Evolutionary conservation across 2,888 invertebrate genomes (phyloP), one percentile per base, ranked within the genome.

Genomic region (Liposcelis brunnea): DNA sequence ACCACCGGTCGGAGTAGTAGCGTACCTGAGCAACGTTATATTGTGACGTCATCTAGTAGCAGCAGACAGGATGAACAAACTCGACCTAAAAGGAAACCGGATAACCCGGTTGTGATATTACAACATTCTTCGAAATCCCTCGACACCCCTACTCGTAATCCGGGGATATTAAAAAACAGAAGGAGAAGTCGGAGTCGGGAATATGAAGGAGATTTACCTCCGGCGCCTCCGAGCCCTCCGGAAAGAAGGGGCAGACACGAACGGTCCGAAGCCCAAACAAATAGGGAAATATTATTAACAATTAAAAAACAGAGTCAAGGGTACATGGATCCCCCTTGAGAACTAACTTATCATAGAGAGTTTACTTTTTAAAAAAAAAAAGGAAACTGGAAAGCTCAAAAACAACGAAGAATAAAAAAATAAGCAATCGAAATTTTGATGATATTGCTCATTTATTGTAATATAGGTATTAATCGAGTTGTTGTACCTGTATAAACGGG

Each of bases 221-320:
- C 40, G 5, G 40, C 40, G 3, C 40, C 40, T n/a, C 40, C 40
- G 7, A 40, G 40, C 40, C 40, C 40, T n/a, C 15, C 14, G 15
- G 15, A 35, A 35, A 40, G 40, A 21, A 26, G 26, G 26, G 8
- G 26, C 8, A 26, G 26, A 8, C 26, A 26, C 26, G 40, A 40
- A 16, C 19, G 18, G 5, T 18, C n/a, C 11, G 40, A 40, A 19
- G 19, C 16, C 19, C 19, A 19, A 18, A 26, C 26, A 4, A 19
- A 40, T 19, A 16, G 40, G 21, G 40, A 40, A 19, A 40, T 40
- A 6, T 11, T 40, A 5, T 21, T 40, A 18, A 40, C 40, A 14
- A 40, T 40, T n/a, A 40, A 40, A 19, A 40, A 40, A 19, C 40
- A 40, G 19, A 40, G 19, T 18, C 40, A 40, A n/a, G 40, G 40